Evolutionary conservation across 2,888 invertebrate species (phyloP).

Genomic region (Marasmarcha lunaedactyla): DNA sequence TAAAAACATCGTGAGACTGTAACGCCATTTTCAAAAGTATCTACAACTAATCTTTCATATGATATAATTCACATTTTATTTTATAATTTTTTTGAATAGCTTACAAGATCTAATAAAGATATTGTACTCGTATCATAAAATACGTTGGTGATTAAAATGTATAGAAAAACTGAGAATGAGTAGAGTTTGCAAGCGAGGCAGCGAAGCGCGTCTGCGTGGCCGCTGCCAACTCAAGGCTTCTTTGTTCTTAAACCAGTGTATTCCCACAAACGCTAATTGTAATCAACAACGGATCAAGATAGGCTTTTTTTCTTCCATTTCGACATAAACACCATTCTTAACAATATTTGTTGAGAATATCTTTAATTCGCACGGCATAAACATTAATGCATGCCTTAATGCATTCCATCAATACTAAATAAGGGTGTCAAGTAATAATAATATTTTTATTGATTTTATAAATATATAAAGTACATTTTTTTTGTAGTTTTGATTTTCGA

Average conservation of each 20-base stretch:
- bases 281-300: slow-evolving; percentile 42
- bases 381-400: slow-evolving; percentile 8
- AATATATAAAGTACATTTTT: too few species aligned
- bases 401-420: too few species aligned
- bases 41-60: too few species aligned
- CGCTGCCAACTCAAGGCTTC: slow-evolving; percentile 34
- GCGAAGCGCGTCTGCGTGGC: slow-evolving; percentile 6
- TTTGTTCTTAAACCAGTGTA: slow-evolving; percentile 50
- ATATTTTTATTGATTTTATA: too few species aligned
- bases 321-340: slow-evolving; percentile 29
- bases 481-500: too few species aligned
- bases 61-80: too few species aligned
- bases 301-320: slow-evolving; percentile 39
- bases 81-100: too few species aligned
- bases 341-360: slow-evolving; percentile 9
- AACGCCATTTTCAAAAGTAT: too few species aligned
- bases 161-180: not conserved
- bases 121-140: not conserved
- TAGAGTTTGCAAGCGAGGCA: slow-evolving; percentile 9
- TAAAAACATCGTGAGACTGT: too few species aligned
- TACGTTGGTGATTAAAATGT: too few species aligned
- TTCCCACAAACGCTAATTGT: slow-evolving; percentile 54
- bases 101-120: too few species aligned
- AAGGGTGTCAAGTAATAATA: too few species aligned
- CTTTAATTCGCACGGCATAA: slow-evolving; percentile 17